Conservation (phyloP, 2,888 invertebrate species). For the Harpalus rufipes region DNA sequence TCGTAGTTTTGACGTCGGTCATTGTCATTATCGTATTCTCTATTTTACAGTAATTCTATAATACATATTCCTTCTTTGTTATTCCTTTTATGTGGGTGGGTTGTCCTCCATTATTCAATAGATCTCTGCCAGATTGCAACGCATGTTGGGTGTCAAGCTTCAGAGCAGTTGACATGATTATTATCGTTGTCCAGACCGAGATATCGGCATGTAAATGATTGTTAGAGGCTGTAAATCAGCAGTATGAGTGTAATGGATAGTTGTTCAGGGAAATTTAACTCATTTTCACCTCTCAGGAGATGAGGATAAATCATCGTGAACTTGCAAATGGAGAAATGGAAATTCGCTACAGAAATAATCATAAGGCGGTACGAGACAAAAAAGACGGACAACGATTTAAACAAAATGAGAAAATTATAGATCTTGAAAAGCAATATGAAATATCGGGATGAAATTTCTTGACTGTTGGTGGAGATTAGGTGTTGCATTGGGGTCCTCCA, state of each 20-base stretch:
- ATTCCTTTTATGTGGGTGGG: neutral
- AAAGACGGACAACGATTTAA: no score
- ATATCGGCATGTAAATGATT: conserved; percentile 6
- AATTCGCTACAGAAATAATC: no score
- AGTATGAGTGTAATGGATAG: neutral
- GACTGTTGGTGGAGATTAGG: no score
- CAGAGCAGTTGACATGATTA: neutral
- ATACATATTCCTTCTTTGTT: neutral
- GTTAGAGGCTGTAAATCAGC: neutral
- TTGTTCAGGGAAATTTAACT: neutral
- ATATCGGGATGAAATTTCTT: no score
- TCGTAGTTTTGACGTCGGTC: no score
- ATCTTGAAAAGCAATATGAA: no score
- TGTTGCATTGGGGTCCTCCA: no score
- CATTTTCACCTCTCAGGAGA: conserved; percentile 2
- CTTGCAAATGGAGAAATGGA: no score
- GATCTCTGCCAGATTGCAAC: neutral
- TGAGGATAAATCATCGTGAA: neutral
- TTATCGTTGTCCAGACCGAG: neutral
- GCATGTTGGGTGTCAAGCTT: neutral
- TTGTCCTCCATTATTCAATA: neutral
- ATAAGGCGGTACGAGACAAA: no score
- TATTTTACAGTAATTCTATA: no score
- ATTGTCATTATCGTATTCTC: no score
- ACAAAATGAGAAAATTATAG: no score